Percentiles rank a stretch among this genome's conserved stretches.
phyloP scores from a whole-genome alignment of 92 coral and sea anemone genomes.

The Zoanthus gigantus region DNA sequence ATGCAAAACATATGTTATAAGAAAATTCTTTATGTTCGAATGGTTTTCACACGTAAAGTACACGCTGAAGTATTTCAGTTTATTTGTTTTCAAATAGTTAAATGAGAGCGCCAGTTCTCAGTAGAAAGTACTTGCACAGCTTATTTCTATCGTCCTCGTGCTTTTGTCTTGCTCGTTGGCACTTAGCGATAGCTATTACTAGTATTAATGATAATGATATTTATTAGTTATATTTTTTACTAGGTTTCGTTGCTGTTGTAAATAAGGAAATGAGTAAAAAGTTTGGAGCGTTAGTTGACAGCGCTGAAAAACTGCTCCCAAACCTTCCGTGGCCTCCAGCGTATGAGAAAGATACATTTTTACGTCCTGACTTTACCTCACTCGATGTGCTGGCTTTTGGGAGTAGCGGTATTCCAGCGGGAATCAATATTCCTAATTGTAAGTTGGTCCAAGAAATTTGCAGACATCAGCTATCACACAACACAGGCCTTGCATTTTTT shows the following conservation, averaged over 20 bases:
- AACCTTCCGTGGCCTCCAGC: slow-evolving; percentile 93
- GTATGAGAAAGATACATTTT: slow-evolving; percentile 90
- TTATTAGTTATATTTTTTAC: not conserved
- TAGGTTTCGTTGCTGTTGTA: slow-evolving; percentile 96
- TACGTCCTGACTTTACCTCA: slow-evolving; percentile 98
- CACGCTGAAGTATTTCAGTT: no score
- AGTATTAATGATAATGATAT: not conserved
- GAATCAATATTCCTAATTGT: slow-evolving; percentile 98
- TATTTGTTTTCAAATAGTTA: no score
- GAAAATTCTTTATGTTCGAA: no score
- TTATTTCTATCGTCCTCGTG: no score
- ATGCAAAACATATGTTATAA: no score
- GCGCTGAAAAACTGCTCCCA: slow-evolving; percentile 89
- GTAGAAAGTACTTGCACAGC: no score
- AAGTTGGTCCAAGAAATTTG: slow-evolving; percentile 26
- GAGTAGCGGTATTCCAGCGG: slow-evolving; percentile 97
- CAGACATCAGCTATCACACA: no score
- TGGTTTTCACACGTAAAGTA: no score
- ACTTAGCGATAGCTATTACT: no score
- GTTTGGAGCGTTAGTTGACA: slow-evolving; percentile 79
- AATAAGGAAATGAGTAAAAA: slow-evolving; percentile 97
- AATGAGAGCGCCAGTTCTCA: no score
- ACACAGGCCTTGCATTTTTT: no score
- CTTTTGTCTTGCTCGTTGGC: no score
- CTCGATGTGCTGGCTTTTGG: slow-evolving; percentile 95